Evolutionary conservation across 1,140 invertebrate genomes (phyloP), one percentile per base, ranked within the genome.

Genomic region (Calosoma granatense): DNA sequence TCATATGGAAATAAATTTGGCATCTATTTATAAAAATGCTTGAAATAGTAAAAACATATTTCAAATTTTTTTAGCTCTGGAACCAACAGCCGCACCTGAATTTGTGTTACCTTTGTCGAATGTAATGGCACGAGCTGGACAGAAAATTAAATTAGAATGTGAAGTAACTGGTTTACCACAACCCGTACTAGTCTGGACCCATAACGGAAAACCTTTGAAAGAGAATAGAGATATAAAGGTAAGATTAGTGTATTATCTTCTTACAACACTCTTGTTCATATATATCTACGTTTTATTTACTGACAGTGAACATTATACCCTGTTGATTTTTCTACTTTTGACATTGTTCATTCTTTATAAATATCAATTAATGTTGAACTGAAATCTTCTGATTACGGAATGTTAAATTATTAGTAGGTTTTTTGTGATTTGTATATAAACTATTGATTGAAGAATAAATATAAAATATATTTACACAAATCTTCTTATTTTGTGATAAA

Each of bases 61-160:
- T n/a, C n/a, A n/a, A n/a, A n/a, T 60, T 54, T 58, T 70, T 73
- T 30, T 60, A 82, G 80, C 76, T 20, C 60, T 70, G 43, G 74
- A 75, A 65, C 70, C 73, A 22, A 64, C 71, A 6, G 75, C 81
- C 67, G 70, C 72, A 56, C 82, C 84, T 21, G 67, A 60, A 26
- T 82, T 86, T 58, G 64, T 73, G 2, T 65, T 68, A 54, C 73
- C 79, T 4, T 68, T 84, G n/a, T 78, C 75, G 1, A 80, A 84
- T 60, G 74, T 81, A 11, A 84, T 84, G 76, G 78, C 78, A 14
- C 67, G 78, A 59, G 77, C 79, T 47, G 84, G 83, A 43, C 80
- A 85, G 61, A 84, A 81, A 67, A 70, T 85, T 54, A 79, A 78
- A 70, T 72, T 89, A 39, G 83, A 87, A 65, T 87, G 85, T 68